These are phyloP conservation scores for Microcebus murinus DNA, from an alignment of 2,113 vertebrate species.

Conservation along the genomic window DNA sequence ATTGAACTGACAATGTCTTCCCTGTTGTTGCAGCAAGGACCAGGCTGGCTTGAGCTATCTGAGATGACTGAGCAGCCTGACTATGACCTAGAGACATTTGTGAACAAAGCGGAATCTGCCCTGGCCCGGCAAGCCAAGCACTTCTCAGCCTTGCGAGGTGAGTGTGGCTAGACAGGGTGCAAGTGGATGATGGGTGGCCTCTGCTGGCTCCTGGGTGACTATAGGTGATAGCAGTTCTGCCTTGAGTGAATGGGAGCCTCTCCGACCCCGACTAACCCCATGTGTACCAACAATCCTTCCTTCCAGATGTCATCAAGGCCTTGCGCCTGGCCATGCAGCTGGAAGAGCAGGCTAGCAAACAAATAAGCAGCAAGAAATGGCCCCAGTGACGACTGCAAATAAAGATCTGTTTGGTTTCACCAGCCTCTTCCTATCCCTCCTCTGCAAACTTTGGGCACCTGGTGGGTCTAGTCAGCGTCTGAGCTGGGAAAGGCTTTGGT, in stretches of 20 bases:
- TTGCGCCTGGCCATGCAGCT: slow-evolving; percentile 85
- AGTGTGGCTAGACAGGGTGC: neutral
- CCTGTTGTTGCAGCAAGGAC: slow-evolving; percentile 76
- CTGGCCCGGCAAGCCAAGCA: slow-evolving; percentile 78
- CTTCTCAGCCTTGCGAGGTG: slow-evolving; percentile 80
- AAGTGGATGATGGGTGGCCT: too few relatives aligned
- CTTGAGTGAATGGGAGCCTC: neutral
- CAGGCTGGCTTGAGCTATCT: slow-evolving; percentile 82
- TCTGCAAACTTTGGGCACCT: neutral
- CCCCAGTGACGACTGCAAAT: slow-evolving; percentile 79
- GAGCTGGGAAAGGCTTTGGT: neutral
- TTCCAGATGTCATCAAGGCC: slow-evolving; percentile 83
- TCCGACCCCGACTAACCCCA: neutral
- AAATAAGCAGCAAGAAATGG: slow-evolving; percentile 79
- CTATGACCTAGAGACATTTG: slow-evolving; percentile 86
- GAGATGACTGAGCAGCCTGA: slow-evolving; percentile 85
- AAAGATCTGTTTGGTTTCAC: slow-evolving; percentile 70
- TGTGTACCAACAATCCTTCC: neutral
- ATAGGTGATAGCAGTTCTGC: neutral
- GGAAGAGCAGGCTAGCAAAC: slow-evolving; percentile 88
- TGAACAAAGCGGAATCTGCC: slow-evolving; percentile 81
- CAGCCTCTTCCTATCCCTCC: slow-evolving; percentile 27
- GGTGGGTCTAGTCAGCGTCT: neutral
- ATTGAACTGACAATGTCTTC: slow-evolving; percentile 29
- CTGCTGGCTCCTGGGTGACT: neutral